Base-by-base conservation (phyloP, 2,113 vertebrate genomes). In the Neoarius graeffei region DNA sequence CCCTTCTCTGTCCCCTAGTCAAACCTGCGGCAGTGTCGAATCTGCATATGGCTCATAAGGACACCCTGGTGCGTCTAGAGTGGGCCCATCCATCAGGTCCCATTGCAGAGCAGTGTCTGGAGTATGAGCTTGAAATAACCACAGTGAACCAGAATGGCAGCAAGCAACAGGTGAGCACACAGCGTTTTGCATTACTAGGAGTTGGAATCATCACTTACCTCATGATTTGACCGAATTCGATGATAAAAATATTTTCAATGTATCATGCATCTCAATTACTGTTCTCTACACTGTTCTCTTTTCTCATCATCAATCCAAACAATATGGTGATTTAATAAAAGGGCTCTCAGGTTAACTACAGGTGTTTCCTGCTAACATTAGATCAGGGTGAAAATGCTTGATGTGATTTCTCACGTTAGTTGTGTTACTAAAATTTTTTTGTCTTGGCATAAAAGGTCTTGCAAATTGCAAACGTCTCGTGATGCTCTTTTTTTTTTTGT, bases 121-220 rank as follows among this genome's bases (percentile, higher is more conserved):
- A 96, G 90, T 98, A 97, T 15, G 95, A 98, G 91, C 89, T 98
- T 80, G 91, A 96, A 88, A 86, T 82, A 5, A 87, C 14, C 76
- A 71, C 35, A 48, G 4, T n/a, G 48, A 82, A 48, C 59, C 8
- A 19, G 30, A 85, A 87, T 81, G 89, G 77, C 59, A 85, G 59
- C 20, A 10, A 77, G 56, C 14, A 48, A 54, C 25, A 87, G 87
- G 89, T 89, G 81, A 76, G 2, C 8, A 80, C 64, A 25, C 17
- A 48, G 23, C 11, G n/a, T 56, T 56, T 17, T 52, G n/a, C 50
- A 7, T 25, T 66, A 17, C 23, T 67, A 69, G 10, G 10, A 17
- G 30, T 27, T 7, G 9, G 3, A 66, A 66, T 27, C 76, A 50
- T 48, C 1, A 0, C 69, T 42, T 50, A 6, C 15, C 30, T 42